These are phyloP conservation scores for Drosophila mulleri DNA, from an alignment of 2,888 invertebrate species.

Conservation along the genomic window DNA sequence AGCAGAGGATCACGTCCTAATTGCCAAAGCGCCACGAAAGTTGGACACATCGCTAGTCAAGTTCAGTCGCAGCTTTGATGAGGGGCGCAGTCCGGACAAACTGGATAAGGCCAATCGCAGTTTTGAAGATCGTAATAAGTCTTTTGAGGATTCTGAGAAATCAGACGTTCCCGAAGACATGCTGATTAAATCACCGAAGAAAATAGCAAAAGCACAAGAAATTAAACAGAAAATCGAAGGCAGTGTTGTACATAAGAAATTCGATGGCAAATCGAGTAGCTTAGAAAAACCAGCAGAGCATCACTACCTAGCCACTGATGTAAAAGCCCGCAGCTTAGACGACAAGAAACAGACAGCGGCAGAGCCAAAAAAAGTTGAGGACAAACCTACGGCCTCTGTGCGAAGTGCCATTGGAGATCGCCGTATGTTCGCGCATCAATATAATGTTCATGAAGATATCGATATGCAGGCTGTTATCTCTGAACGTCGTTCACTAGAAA, in stretches of 20 bases:
- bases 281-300: constrained; percentile 88
- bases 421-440: constrained; percentile 84
- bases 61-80: constrained; percentile 88
- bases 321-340: constrained; percentile 90
- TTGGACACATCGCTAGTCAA: constrained; percentile 88
- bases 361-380: constrained; percentile 84
- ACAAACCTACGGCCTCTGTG: constrained; percentile 77
- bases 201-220: constrained; percentile 87
- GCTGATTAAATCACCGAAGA: constrained; percentile 87
- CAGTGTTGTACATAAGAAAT: constrained; percentile 88
- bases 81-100: constrained; percentile 87
- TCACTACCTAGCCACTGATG: constrained; percentile 87
- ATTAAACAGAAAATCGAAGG: constrained; percentile 89
- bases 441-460: constrained; percentile 84
- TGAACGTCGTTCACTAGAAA: constrained; percentile 87
- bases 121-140: constrained; percentile 88
- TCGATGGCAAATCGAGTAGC: constrained; percentile 88
- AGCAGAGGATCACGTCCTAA: constrained; percentile 91
- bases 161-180: constrained; percentile 86
- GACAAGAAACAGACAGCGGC: constrained; percentile 85
- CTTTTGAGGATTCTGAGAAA: constrained; percentile 88
- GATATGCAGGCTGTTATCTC: constrained; percentile 88
- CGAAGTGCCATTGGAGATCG: constrained; percentile 82
- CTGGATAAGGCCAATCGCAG: constrained; percentile 87
- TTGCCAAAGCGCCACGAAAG: constrained; percentile 91